Percentiles rank a stretch among this genome's conserved stretches.
phyloP scores from a whole-genome alignment of 2,113 vertebrate genomes.

The Amazona guildingii region DNA sequence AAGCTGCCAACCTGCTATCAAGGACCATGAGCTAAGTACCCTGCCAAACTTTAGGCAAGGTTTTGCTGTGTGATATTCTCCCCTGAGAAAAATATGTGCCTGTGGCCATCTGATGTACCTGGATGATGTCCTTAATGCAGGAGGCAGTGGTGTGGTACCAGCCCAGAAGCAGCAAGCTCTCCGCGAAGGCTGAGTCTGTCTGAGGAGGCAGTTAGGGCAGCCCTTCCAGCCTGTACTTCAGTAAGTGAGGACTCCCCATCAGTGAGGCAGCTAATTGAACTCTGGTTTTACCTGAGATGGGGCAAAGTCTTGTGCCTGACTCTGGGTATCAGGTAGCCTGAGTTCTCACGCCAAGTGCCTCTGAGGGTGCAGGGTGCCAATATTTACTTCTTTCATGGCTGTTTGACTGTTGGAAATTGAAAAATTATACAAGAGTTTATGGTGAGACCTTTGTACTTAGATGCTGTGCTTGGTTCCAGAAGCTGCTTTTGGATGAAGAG shows the following conservation, averaged over 20 bases:
- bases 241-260: not conserved
- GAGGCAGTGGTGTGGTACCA: not conserved
- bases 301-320: not conserved
- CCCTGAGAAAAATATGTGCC: not conserved
- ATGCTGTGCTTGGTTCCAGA: not conserved
- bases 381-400: not conserved
- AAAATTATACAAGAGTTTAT: not conserved
- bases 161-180: not conserved
- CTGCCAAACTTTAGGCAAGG: not conserved
- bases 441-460: not conserved
- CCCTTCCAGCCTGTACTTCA: not conserved
- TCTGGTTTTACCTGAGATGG: not conserved
- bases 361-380: not conserved
- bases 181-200: not conserved
- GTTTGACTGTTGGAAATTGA: not conserved
- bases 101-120: not conserved
- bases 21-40: not conserved
- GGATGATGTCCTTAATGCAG: not conserved
- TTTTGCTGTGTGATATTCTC: not conserved
- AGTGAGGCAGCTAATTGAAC: not conserved
- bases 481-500: not conserved
- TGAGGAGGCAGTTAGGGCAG: not conserved
- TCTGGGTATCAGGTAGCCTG: not conserved
- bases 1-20: accelerated
- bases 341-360: not conserved